Evolutionary conservation across 2,113 vertebrate species (phyloP), one percentile per base, ranked within the genome.

Genomic region (Ibidorhyncha struthersii): DNA sequence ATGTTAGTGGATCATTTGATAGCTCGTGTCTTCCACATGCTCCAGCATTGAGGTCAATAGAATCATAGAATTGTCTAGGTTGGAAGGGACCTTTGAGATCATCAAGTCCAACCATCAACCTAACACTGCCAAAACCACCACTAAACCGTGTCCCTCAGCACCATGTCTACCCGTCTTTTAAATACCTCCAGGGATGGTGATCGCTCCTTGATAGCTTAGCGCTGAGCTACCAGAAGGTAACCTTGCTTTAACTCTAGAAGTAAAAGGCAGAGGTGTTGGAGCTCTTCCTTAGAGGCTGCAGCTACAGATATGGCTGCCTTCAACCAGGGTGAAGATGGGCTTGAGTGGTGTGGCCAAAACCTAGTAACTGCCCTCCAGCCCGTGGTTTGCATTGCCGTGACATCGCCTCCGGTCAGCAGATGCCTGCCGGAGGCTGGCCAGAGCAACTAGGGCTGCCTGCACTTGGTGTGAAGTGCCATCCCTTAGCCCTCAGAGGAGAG

Each of bases 381-480:
- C 0, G 1, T 36, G 27, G 49, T 12, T 45, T 41, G 30, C 15
- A 2, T 9, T 67, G 53, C 40, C 7, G 47, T 20, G 32, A 14
- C 3, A 0, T 14, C 34, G 79, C 21, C 20, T 25, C 22, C 0
- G 3, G 14, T 10, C 30, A 10, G 40, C 30, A 67, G 90, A 3
- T n/a, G 34, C 41, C 49, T 14, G 72, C 43, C 0, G 12, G 32
- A 17, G 34, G 74, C 62, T 49, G 49, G 49, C 21, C 22, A 23
- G 49, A 23, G 22, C 36, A 10, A 53, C 21, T 7, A 6, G 38
- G 13, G 25, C 59, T 74, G 45, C 61, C 22, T 8, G 29, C 8
- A 6, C 26, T 14, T 10, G 0, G 23, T 6, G 12, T 13, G 21
- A n/a, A n/a, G 26, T 12, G 20, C n/a, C 5, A 7, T 9, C 32